Percentiles rank a stretch among this genome's conserved stretches.
phyloP scores from a whole-genome alignment of 2,113 vertebrate species.

The Xyliphius kryptos region DNA sequence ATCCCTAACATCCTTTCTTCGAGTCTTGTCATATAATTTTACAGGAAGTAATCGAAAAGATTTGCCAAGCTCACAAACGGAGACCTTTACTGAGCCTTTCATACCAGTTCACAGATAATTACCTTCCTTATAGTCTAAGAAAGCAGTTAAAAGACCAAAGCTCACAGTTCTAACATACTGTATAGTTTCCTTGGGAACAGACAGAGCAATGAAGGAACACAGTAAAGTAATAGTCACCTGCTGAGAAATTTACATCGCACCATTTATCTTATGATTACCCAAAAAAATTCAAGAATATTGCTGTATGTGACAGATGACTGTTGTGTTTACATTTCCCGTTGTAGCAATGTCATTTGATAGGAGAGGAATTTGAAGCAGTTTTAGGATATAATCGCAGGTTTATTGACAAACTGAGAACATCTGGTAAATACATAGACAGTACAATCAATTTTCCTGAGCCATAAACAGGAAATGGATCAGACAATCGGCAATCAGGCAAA shows the following conservation, averaged over 20 bases:
- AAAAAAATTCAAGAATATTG: neutral
- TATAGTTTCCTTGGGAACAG: constrained; percentile 55
- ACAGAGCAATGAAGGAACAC: constrained; percentile 17
- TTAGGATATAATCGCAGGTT: no score
- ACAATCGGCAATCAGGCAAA: no score
- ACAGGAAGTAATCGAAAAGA: constrained; percentile 39
- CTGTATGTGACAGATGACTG: neutral
- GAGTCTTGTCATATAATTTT: constrained; percentile 40
- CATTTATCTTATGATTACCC: neutral
- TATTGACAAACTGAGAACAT: no score
- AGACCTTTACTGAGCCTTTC: constrained; percentile 28
- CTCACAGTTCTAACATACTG: constrained; percentile 45
- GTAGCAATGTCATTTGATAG: neutral
- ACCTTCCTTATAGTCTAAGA: constrained; percentile 62
- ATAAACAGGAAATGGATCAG: no score
- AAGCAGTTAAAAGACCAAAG: constrained; percentile 49
- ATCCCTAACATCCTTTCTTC: constrained; percentile 39
- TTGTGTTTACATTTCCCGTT: neutral
- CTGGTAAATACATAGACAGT: no score
- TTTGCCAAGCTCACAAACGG: constrained; percentile 46
- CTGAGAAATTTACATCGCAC: neutral
- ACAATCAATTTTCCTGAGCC: no score
- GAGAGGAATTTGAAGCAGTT: no score
- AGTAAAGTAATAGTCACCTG: constrained; percentile 25
- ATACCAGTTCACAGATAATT: constrained; percentile 46